Evolutionary conservation across 1,140 invertebrate species (phyloP), one percentile per base, ranked within the genome.

Genomic region (Caenorhabditis inopinata): DNA sequence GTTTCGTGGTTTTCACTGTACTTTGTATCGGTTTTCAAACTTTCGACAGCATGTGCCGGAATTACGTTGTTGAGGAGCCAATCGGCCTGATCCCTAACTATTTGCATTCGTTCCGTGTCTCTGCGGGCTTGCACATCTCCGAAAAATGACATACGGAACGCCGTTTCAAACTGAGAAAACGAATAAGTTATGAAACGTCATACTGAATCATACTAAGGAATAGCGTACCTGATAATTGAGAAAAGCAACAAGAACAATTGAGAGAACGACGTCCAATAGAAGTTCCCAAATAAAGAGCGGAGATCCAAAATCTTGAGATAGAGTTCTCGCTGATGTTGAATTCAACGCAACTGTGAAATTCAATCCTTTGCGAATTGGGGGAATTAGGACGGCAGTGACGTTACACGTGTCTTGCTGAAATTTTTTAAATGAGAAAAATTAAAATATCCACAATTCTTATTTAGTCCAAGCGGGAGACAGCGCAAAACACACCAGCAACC

Each of bases 21-120:
- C 87, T 95, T 95, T 1, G 94, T 94, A 27, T 94, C 95, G 74
- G 93, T 94, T 89, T 96, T 96, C 6, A 97, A 89, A 84, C 94
- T 93, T 84, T 97, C 95, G 0, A 94, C 94, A 6, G 97, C 94
- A 85, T 97, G 95, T 76, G 93, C 92, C 0, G 96, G 96, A 87
- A 97, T 96, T 45, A 97, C 97, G 86, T 97, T 97, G 85, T 97
- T 94, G 0, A 98, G 91, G 76, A 98, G 90, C 94, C 94, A 96
- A 86, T 97, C 95, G 0, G 95, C 95, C 89, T 97, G 95, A 86
- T 96, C 94, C 86, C 95, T 94, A 92, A 95, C 93, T 51, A 91
- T 93, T 88, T 87, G 88, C 0, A 96, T 94, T 21, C 92, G 91
- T 21, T 92, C 91, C 86, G 94, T 94, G 84, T 96, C 94, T 29